Percentiles rank a stretch among this genome's conserved stretches.
These are phyloP conservation scores for Cyprinodon tularosa DNA, from an alignment of 2,113 vertebrate genomes.

Conservation along the genomic window DNA sequence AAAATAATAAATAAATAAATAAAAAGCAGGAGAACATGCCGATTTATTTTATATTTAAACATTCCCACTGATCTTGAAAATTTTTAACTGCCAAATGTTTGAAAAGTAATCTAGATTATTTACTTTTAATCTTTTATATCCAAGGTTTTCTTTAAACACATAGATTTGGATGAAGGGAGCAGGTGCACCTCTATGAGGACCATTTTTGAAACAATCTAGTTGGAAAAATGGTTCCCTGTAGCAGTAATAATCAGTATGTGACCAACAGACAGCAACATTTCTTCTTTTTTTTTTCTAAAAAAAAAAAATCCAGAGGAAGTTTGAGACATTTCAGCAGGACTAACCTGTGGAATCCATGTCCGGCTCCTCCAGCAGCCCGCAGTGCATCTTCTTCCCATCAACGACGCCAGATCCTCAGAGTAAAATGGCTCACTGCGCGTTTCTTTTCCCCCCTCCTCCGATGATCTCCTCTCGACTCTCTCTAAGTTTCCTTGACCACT, in stretches of 20 bases:
- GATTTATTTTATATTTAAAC: background rate
- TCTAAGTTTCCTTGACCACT: constrained; percentile 75
- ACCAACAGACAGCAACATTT: background rate
- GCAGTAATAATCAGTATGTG: constrained; percentile 2
- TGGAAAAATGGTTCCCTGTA: background rate
- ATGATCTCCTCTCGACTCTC: constrained; percentile 57
- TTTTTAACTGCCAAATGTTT: background rate
- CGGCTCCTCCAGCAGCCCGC: constrained; percentile 98
- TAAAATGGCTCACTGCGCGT: constrained; percentile 77
- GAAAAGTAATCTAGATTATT: background rate
- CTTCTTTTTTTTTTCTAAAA: background rate
- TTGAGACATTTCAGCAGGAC: constrained; percentile 67
- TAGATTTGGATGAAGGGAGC: background rate
- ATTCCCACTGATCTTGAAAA: background rate
- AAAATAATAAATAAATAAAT: background rate
- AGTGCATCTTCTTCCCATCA: constrained; percentile 99
- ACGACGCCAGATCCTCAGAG: constrained; percentile 86
- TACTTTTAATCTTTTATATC: background rate
- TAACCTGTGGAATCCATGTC: constrained; percentile 99
- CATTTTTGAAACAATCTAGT: background rate
- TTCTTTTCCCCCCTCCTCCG: constrained; percentile 71
- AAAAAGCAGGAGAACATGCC: background rate
- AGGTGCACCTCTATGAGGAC: constrained; percentile 26
- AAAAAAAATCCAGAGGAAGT: constrained; percentile 33
- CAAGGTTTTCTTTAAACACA: background rate